Conservation (phyloP, 2,888 invertebrate genomes). For the Ptilodon capucinus region DNA sequence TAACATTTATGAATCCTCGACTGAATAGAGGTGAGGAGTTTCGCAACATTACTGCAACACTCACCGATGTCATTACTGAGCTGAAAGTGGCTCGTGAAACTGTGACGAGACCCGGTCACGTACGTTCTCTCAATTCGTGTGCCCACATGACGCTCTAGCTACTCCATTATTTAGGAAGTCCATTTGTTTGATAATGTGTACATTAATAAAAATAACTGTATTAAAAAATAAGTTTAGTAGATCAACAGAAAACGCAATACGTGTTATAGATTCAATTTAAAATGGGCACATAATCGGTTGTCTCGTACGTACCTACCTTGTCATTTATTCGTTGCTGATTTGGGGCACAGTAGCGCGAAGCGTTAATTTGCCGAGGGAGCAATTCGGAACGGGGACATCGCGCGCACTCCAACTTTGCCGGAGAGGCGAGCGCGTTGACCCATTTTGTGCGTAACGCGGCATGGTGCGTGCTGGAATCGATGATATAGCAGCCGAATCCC, state of each 20-base stretch:
- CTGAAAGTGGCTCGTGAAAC: constrained; percentile 69
- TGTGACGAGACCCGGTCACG: constrained; percentile 63
- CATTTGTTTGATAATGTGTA: constrained; percentile 28
- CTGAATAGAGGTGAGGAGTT: constrained; percentile 35
- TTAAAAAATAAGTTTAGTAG: neutral
- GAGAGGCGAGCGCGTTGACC: constrained; percentile 68
- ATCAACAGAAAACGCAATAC: neutral
- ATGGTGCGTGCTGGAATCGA: constrained; percentile 72
- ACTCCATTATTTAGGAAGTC: constrained; percentile 32
- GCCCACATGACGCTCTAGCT: constrained; percentile 27
- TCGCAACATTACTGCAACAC: constrained; percentile 51
- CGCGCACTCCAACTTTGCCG: constrained; percentile 56
- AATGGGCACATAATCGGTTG: constrained; percentile 3
- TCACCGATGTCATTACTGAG: constrained; percentile 56
- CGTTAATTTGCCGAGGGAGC: constrained; percentile 71
- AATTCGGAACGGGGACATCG: constrained; percentile 73
- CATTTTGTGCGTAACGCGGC: constrained; percentile 72
- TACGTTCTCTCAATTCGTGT: constrained; percentile 54
- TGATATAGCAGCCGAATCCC: constrained; percentile 75
- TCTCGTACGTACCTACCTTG: constrained; percentile 29
- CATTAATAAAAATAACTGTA: neutral
- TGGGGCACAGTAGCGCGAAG: constrained; percentile 51
- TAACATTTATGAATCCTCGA: constrained; percentile 27
- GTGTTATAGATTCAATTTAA: neutral
- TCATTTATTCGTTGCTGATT: constrained; percentile 50